phyloP scores from a whole-genome alignment of 2,113 vertebrate genomes.

The Puffinus mauretanicus region DNA sequence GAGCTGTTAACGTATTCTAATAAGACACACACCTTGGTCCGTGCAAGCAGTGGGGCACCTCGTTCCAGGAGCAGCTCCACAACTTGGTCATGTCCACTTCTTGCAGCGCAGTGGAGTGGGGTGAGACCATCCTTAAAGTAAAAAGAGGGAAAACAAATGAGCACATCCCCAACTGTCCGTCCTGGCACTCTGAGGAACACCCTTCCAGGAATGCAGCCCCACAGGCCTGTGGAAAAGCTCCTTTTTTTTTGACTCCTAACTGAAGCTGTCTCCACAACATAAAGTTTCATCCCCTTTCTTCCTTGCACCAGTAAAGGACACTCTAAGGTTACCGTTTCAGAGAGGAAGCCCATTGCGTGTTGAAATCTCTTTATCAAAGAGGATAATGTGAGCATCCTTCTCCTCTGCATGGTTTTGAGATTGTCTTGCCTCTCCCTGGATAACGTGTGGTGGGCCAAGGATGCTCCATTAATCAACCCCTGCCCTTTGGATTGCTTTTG shows the following conservation, averaged over 20 bases:
- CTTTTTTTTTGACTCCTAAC: background rate
- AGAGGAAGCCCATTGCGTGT: background rate
- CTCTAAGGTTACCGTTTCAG: background rate
- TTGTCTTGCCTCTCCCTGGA: background rate
- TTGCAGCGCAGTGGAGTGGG: slow-evolving; percentile 93
- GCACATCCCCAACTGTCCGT: background rate
- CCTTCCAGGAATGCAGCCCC: background rate
- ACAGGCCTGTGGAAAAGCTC: background rate
- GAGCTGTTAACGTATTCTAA: background rate
- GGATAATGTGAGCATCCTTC: background rate
- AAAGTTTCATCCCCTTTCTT: background rate
- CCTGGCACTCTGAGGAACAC: background rate
- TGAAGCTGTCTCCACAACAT: background rate
- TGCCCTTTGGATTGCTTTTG: background rate
- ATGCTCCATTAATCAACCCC: background rate
- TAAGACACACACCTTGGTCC: slow-evolving; percentile 86
- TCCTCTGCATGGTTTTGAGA: background rate
- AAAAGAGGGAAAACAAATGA: slow-evolving; percentile 17
- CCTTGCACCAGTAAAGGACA: background rate
- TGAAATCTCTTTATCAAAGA: background rate
- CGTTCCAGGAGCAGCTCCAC: slow-evolving; percentile 94
- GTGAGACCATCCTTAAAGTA: slow-evolving; percentile 89
- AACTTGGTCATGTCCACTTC: slow-evolving; percentile 92
- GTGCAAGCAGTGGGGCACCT: slow-evolving; percentile 91
- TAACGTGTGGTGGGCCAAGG: background rate